Conservation (phyloP, 2,888 invertebrate genomes). For the Miltochrista miniata region DNA sequence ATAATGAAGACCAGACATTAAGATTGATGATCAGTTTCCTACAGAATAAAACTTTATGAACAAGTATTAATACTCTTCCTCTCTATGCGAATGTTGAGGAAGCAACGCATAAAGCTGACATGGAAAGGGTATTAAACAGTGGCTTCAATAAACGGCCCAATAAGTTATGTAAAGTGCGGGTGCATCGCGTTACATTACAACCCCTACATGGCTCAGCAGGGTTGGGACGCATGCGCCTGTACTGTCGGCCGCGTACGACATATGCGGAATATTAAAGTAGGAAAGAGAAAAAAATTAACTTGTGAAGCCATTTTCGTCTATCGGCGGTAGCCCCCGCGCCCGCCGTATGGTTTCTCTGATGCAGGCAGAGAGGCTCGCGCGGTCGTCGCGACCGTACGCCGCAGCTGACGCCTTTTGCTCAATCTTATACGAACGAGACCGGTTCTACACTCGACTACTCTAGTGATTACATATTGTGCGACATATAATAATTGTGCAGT, state of each 20-base stretch:
- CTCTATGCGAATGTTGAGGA: constrained; percentile 57
- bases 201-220: constrained; percentile 65
- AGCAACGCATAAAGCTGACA: constrained; percentile 75
- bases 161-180: constrained; percentile 82
- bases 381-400: constrained; percentile 62
- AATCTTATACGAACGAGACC: constrained; percentile 46
- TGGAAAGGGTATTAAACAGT: constrained; percentile 79
- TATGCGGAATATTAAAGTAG: constrained; percentile 84
- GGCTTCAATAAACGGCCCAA: constrained; percentile 80
- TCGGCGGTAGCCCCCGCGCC: constrained; percentile 73
- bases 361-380: constrained; percentile 73
- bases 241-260: constrained; percentile 76
- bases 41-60: constrained; percentile 61
- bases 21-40: constrained; percentile 66
- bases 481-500: constrained; percentile 69
- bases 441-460: constrained; percentile 56
- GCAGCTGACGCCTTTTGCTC: constrained; percentile 19
- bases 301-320: constrained; percentile 84
- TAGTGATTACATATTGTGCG: constrained; percentile 62
- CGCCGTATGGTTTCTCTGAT: constrained; percentile 68
- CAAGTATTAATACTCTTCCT: constrained; percentile 66
- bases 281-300: constrained; percentile 84
- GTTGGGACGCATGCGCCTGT: constrained; percentile 79
- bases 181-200: constrained; percentile 81
- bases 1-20: constrained; percentile 42